Evolutionary conservation across 1,140 invertebrate genomes (phyloP).

Genomic region (Samia ricini): DNA sequence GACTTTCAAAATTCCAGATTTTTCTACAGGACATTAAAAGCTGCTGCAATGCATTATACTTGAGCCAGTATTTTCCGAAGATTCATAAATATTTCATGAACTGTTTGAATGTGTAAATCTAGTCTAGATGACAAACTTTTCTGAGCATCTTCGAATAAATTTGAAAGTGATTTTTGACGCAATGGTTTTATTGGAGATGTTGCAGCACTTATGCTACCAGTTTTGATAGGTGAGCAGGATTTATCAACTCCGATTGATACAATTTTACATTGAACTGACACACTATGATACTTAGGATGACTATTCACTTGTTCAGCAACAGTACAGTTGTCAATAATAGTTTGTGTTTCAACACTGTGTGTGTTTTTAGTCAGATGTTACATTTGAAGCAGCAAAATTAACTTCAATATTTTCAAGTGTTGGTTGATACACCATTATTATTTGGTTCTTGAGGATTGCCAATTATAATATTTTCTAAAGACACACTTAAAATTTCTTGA

Average conservation of each 20-base stretch:
- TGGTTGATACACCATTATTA: too few species aligned
- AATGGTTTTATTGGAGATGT: too few species aligned
- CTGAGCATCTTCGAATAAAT: conserved; percentile 13
- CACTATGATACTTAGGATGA: conserved; percentile 17
- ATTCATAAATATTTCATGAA: too few species aligned
- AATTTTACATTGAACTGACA: conserved; percentile 20
- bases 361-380: not conserved
- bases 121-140: conserved; percentile 25
- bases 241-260: conserved; percentile 15
- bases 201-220: conserved; percentile 16
- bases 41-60: too few species aligned
- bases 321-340: conserved; percentile 5
- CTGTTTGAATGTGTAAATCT: too few species aligned
- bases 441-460: conserved; percentile 7
- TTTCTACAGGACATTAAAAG: too few species aligned
- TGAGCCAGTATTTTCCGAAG: too few species aligned
- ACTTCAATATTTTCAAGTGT: conserved; percentile 4
- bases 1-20: too few species aligned
- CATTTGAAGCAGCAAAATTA: conserved; percentile 3
- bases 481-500: conserved; percentile 5
- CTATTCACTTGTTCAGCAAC: conserved; percentile 8
- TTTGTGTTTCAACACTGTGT: conserved; percentile 5
- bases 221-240: conserved; percentile 18
- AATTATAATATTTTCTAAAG: conserved; percentile 3
- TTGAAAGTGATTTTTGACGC: conserved; percentile 11